Conservation (phyloP, 2,888 invertebrate species). For the Drosophila infuscata region DNA sequence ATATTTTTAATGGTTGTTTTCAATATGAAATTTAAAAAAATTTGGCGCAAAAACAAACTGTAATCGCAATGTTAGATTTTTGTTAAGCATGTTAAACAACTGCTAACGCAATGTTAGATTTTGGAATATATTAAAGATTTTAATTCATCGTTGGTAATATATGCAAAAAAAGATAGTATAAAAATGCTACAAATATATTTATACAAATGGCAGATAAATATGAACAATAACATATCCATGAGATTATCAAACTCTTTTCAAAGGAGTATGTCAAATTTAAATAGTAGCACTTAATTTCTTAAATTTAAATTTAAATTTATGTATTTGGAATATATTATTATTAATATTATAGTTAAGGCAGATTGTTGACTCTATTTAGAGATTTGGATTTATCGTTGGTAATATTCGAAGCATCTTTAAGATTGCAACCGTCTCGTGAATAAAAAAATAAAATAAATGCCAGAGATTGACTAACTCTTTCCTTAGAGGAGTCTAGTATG, state of each 20-base stretch:
- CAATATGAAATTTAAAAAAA: not conserved
- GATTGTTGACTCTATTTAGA: constrained; percentile 29
- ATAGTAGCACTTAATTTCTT: not conserved
- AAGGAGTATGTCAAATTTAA: not conserved
- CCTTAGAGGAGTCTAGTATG: constrained; percentile 10
- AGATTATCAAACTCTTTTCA: not conserved
- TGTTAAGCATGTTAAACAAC: not conserved
- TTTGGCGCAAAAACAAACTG: not conserved
- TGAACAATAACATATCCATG: not conserved
- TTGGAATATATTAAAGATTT: not conserved
- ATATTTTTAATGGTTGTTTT: not conserved
- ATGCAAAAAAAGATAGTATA: not conserved
- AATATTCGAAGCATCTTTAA: constrained; percentile 26
- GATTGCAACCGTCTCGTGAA: constrained; percentile 23
- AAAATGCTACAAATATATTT: not conserved
- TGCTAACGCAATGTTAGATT: not conserved
- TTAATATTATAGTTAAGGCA: constrained; percentile 60
- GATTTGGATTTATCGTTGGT: constrained; percentile 24
- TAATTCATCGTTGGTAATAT: not conserved
- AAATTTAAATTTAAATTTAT: not conserved
- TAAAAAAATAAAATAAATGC: constrained; percentile 22
- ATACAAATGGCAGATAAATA: not conserved
- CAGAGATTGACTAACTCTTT: constrained; percentile 24
- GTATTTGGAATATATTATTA: constrained; percentile 44
- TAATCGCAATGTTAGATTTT: not conserved